These are phyloP conservation scores for Agelas oroides DNA, from an alignment of 37 sponge, comb jelly and placozoan genomes.

Conservation along the genomic window DNA sequence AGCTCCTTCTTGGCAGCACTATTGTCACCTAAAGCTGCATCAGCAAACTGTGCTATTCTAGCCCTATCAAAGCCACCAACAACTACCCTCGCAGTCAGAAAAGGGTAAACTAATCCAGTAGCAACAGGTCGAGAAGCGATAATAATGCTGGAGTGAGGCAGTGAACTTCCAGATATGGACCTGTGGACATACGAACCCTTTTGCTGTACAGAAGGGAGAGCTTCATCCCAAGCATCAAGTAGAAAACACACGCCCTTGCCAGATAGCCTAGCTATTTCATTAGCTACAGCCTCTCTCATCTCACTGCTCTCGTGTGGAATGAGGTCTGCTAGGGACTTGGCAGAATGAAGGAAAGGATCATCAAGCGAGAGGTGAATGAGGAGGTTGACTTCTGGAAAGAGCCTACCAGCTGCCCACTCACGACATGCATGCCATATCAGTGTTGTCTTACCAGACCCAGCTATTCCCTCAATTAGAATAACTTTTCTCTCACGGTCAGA, in stretches of 20 bases:
- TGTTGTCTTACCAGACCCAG: neutral
- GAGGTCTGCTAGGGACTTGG: neutral
- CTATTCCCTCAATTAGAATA: neutral
- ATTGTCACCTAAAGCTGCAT: no score
- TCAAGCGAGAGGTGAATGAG: neutral
- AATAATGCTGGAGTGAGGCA: no score
- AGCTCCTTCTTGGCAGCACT: no score
- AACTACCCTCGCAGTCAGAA: no score
- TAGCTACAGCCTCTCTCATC: neutral
- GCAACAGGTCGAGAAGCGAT: no score
- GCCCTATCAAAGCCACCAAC: no score
- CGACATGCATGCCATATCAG: neutral
- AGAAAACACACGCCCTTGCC: conserved; percentile 3
- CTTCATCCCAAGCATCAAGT: neutral
- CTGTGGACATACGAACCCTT: no score
- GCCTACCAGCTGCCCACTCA: neutral
- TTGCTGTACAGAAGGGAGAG: no score
- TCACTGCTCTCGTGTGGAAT: conserved; percentile 1
- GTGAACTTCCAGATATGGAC: no score
- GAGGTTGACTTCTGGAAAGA: neutral
- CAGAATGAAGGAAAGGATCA: neutral
- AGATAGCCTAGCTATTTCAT: neutral
- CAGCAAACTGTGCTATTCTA: no score
- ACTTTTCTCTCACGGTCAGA: no score
- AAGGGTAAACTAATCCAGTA: no score